Conservation (phyloP, 2,888 invertebrate species). For the Allolobophora icterica region DNA sequence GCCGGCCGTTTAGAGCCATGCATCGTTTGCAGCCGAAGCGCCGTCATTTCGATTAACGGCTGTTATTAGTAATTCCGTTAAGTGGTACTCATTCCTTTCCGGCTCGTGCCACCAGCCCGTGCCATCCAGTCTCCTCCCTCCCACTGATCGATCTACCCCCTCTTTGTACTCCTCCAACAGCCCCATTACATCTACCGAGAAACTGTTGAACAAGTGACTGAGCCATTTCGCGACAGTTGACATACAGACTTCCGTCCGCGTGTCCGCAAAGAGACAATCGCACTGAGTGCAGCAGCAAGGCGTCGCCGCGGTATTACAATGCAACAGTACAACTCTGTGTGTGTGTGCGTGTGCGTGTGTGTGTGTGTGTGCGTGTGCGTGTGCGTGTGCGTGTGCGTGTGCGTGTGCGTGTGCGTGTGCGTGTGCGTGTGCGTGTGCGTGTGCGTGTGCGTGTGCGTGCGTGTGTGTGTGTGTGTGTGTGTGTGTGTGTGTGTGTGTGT, state of each 20-base stretch:
- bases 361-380: no score
- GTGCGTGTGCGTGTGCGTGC: no score
- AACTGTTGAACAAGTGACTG: neutral
- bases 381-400: no score
- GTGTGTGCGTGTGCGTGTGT: no score
- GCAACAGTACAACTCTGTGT: no score
- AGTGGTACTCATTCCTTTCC: conserved; percentile 15
- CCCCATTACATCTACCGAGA: neutral
- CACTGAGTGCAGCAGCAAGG: neutral
- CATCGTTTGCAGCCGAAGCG: neutral
- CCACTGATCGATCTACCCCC: conserved; percentile 4
- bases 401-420: no score
- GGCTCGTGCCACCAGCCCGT: neutral
- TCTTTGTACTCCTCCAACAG: neutral
- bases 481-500: no score
- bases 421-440: no score
- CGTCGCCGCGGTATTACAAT: neutral
- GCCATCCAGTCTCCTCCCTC: neutral
- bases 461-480: no score
- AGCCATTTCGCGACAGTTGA: neutral
- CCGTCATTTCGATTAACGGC: conserved; percentile 18
- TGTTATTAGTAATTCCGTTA: conserved; percentile 22
- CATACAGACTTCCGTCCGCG: neutral
- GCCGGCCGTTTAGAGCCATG: neutral
- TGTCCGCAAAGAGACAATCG: neutral